Evolutionary conservation across 2,113 vertebrate genomes (phyloP), one percentile per base, ranked within the genome.

Genomic region (Dromiciops gliroides): DNA sequence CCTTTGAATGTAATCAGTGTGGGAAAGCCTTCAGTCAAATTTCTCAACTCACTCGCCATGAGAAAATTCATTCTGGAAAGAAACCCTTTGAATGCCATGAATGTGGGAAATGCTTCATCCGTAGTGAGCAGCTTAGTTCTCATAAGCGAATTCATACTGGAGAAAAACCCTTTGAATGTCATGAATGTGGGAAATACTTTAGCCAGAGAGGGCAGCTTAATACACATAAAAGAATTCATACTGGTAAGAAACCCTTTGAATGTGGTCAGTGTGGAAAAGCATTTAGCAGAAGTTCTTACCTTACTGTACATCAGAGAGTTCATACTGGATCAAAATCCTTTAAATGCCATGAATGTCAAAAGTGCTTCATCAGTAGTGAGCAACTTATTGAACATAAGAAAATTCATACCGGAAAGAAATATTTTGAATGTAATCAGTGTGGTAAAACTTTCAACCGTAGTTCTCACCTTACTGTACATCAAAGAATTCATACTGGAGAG

Each of bases 261-360:
- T 98, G 98, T 75, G 24, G 96, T 0, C 96, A 97, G 2, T 98
- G 98, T 60, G 98, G 97, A 49, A 98, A 98, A 89, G 98, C 97
- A 95, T 98, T 98, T 94, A 98, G 98, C 96, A 93, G 97, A 53
- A 98, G 98, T 95, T 97, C 98, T 89, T 96, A 98, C 2, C 98
- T 98, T 89, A 97, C 97, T 0, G 97, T 98, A 37, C 98, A 98
- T 95, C 98, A 98, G 96, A 90, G 98, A 97, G 2, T 99, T 97
- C 75, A 99, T 97, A 31, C 97, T 31, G 6, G 97, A 97, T 75
- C 98, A 97, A 97, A 98, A 95, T 92, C n/a, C 0, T 98, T 97
- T 97, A 75, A 25, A 92, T 51, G 50, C 60, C 19, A 83, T 8
- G n/a, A 44, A 44, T 83, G 67, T 83, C 19, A 2, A 22, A n/a